Evolutionary conservation across 2,113 vertebrate species (phyloP).

Genomic region (Hystrix brachyura): DNA sequence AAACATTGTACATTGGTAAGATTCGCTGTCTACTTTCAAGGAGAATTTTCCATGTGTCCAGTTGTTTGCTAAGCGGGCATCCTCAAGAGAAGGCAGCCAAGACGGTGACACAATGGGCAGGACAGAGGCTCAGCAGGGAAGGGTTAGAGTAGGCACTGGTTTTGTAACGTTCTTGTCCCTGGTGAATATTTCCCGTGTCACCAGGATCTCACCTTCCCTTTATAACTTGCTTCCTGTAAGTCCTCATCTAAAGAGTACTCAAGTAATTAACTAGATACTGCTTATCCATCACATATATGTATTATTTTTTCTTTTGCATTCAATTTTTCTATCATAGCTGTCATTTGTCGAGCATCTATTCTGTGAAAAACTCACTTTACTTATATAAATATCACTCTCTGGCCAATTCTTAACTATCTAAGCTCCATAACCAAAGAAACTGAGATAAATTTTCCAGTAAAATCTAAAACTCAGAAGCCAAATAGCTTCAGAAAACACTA

Average conservation of each 20-base stretch:
- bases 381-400: not conserved
- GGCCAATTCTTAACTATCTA: not conserved
- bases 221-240: not conserved
- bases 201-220: not conserved
- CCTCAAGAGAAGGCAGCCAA: not conserved
- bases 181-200: not conserved
- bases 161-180: not conserved
- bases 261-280: not conserved
- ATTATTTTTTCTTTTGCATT: not conserved
- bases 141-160: not conserved
- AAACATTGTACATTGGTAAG: not conserved
- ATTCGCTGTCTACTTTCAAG: not conserved
- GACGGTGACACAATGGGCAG: not conserved
- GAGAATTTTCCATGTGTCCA: not conserved
- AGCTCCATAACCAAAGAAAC: slow-evolving; percentile 15
- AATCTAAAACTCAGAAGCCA: not conserved
- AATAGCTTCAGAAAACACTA: slow-evolving; percentile 14
- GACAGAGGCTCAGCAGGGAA: not conserved
- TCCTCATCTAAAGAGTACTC: not conserved
- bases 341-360: not conserved
- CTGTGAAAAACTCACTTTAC: not conserved
- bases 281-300: not conserved
- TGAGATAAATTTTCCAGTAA: slow-evolving; percentile 3
- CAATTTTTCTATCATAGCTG: not conserved
- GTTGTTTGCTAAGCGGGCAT: not conserved